Evolutionary conservation across 2,888 invertebrate species (phyloP), one percentile per base, ranked within the genome.

Genomic region (Phyllotreta striolata): DNA sequence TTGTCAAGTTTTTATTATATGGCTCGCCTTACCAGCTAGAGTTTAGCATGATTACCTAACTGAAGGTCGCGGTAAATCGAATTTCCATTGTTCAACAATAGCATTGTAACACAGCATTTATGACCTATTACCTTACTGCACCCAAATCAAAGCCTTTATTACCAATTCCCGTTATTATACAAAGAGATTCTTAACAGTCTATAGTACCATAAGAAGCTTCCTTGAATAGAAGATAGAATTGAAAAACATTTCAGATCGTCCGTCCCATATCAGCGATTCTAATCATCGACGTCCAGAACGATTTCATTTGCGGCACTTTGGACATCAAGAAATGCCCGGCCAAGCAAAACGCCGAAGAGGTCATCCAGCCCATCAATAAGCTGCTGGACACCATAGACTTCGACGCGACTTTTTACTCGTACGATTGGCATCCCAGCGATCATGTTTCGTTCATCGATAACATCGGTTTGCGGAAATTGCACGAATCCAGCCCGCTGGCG

Each of bases 361-460:
- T 96, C 58, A 88, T 96, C 69, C 91, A 92, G 69, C 92, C 95
- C 0, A 95, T 96, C 75, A 97, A 97, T 84, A 86, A 87, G 43
- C 84, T 96, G 35, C 82, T 95, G 77, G 91, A 91, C 58, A 85
- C 87, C 0, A 89, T 93, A 6, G 85, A 88, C 47, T 96, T 96
- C 81, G 92, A 95, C 82, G 87, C 89, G 34, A 89, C 95, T 43
- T 92, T 93, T 81, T 98, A 96, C 84, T 93, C 96, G 0, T 85
- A 92, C 74, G 98, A 98, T 83, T 98, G 97, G 97, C 98, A 98
- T 84, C 97, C 98, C 0, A 88, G 89, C 39, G 91, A 96, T 83
- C 96, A 96, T 82, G 93, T 97, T 37, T 96, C 96, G 3, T 98
- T 98, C 82, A 90, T 95, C 71, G 96, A 97, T 78, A 98, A 98